Evolutionary conservation across 2,113 vertebrate species (phyloP), one percentile per base, ranked within the genome.

Genomic region (Paradoxurus hermaphroditus): DNA sequence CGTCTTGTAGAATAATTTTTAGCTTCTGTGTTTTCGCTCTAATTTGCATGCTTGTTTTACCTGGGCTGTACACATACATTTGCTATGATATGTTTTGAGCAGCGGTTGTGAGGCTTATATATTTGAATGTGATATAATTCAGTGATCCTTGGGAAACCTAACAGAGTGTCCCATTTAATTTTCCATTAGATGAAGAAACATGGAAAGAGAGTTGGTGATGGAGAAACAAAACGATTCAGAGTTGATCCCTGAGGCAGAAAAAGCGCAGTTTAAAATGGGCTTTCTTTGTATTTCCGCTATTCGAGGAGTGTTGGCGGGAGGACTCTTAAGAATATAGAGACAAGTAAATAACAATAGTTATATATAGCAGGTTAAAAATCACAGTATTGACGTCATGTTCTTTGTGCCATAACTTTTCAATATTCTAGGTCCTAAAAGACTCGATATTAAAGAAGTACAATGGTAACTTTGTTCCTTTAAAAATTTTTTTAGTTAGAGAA

Each of bases 121-220:
- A 65, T 89, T 75, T 91, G 96, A 95, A 93, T 56, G 41, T 44
- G 92, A 27, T 29, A 27, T 87, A 34, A 94, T 93, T 95, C 81
- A 89, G 96, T 97, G 93, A 97, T 95, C 93, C 87, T 94, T 44
- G 92, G 86, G 81, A 96, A 96, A 53, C 96, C 91, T 51, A 96
- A 90, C 87, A 94, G 62, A 92, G 83, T 93, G 86, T 92, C 83
- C 68, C 92, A 89, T 97, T 97, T 91, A 88, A 96, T 96, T 97
- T 85, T 92, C 93, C 63, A 18, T 83, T 77, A 94, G 73, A 97
- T 95, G 91, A 95, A 94, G 96, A 89, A 97, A 94, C 29, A 23
- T 59, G 87, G 73, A 94, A 83, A 94, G 91, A 75, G 84, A 96
- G 92, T 92, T 86, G 70, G 93, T 79, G 97, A 85, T 67, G 93